Conservation (phyloP, 53 echinoderm and acorn worm genomes). For the Temnopleurus reevesii region DNA sequence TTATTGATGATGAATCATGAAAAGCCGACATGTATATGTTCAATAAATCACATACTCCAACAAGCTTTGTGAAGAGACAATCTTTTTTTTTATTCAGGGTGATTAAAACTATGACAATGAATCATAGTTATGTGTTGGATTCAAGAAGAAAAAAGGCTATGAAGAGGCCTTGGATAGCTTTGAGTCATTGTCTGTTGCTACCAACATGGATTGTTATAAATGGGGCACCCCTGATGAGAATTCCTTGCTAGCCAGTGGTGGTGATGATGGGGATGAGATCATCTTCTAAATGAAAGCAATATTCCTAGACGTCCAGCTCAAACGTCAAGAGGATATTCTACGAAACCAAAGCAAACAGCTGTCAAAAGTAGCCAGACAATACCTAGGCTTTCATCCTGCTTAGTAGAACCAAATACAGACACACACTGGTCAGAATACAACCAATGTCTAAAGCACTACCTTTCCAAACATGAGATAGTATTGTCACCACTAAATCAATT, state of each 20-base stretch:
- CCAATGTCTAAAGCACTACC: background rate
- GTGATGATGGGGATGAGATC: conserved; percentile 17
- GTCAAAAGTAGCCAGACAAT: background rate
- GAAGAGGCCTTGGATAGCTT: background rate
- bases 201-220: background rate
- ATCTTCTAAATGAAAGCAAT: background rate
- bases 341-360: background rate
- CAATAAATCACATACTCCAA: too few relatives aligned
- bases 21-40: too few relatives aligned
- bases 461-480: background rate
- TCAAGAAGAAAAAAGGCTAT: background rate
- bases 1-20: too few relatives aligned
- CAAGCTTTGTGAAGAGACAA: too few relatives aligned
- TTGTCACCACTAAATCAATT: background rate
- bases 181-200: background rate
- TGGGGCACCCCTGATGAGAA: background rate
- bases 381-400: background rate
- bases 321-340: background rate
- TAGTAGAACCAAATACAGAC: background rate
- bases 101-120: background rate
- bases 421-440: background rate
- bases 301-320: background rate
- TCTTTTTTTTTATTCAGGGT: background rate
- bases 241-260: background rate
- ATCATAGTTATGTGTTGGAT: background rate